Evolutionary conservation across 2,888 invertebrate species (phyloP).

Genomic region (Calephelis perditalis): DNA sequence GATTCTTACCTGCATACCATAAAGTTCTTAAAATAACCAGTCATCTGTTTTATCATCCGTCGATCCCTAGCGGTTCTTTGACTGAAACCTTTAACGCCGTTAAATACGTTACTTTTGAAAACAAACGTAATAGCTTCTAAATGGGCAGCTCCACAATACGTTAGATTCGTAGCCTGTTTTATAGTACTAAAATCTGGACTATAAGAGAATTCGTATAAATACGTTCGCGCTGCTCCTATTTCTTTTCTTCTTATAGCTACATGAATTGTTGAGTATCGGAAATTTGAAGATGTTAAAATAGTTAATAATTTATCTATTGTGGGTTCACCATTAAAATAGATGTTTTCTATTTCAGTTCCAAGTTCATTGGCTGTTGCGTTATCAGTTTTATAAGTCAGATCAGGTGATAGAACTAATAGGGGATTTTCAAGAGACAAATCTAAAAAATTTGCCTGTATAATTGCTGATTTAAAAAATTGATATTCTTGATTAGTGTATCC

Average conservation of each 20-base stretch:
- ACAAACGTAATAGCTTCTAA: conserved; percentile 78
- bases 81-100: conserved; percentile 31
- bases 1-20: conserved; percentile 35
- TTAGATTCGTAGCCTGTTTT: conserved; percentile 49
- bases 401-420: conserved; percentile 38
- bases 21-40: conserved; percentile 38
- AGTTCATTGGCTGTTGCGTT: conserved; percentile 31
- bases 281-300: conserved; percentile 47
- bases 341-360: conserved; percentile 36
- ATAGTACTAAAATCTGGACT: conserved; percentile 65
- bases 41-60: conserved; percentile 48
- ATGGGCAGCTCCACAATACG: conserved; percentile 73
- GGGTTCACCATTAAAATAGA: conserved; percentile 44
- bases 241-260: conserved; percentile 38
- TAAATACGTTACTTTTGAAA: conserved; percentile 53
- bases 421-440: conserved; percentile 38
- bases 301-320: conserved; percentile 45
- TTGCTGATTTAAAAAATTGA: too few relatives aligned
- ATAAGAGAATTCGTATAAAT: conserved; percentile 74
- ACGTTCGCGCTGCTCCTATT: conserved; percentile 55
- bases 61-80: conserved; percentile 36
- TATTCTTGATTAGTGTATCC: too few relatives aligned
- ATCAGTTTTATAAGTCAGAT: conserved; percentile 38
- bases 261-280: conserved; percentile 51
- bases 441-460: conserved; percentile 32